Base-by-base conservation (phyloP, 2,888 invertebrate genomes). In the Notodonta ziczac region DNA sequence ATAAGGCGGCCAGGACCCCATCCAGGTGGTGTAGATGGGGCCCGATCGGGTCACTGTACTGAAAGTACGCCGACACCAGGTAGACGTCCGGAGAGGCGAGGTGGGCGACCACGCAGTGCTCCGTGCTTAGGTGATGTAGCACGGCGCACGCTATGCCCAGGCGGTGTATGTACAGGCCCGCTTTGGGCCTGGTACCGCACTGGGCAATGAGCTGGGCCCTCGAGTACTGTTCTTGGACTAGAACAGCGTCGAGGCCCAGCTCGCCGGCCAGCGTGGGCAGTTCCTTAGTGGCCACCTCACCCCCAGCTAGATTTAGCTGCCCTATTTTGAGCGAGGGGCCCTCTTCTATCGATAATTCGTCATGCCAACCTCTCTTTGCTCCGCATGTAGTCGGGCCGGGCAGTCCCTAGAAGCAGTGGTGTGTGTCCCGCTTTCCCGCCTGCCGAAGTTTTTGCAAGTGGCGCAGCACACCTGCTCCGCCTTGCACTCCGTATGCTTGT, bases 161-260 rank as follows among this genome's bases (percentile, higher is more conserved):
- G 0, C 60, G 58, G 0, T 57, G 46, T 0, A 78, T 5, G 0
- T 61, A 58, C 0, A 77, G 10, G 0, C 70, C 80, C 6, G 69
- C 72, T 16, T 67, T 76, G 0, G 74, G 67, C 7, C 2, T 6
- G 1, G n/a, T 8, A 6, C 68, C 59, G 50, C 50, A 50, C 50
- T 50, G 50, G 8, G 64, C 24, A 0, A 61, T 32, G 0, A 52
- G 48, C 14, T 48, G 46, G 54, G 12, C 60, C 53, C 40, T 12
- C 14, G 56, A 5, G 44, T 73, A 70, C 51, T 75, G 74, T 56
- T 77, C 77, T 56, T 75, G 76, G 0, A 73, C 70, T 0, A 76
- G 69, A 24, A 74, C 62, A 14, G 75, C 13, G 32, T 73, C 74
- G n/a, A n/a, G n/a, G n/a, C n/a, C n/a, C n/a, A n/a, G n/a, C n/a